Conservation (phyloP, 2,113 vertebrate species). For the Furnarius figulus region DNA sequence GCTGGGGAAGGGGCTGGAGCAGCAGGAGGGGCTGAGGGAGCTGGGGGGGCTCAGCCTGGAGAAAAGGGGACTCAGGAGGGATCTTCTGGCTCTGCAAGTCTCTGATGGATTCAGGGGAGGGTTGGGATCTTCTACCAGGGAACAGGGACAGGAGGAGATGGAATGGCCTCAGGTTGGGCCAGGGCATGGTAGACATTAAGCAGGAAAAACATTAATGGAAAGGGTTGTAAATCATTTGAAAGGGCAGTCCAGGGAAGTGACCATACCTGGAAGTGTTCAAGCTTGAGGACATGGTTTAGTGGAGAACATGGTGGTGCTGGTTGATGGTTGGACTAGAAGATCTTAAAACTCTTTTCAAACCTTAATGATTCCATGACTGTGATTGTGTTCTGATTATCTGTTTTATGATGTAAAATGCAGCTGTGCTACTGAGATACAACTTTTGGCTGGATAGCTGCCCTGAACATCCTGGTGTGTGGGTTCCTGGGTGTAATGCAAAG, state of each 20-base stretch:
- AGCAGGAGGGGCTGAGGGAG: background rate
- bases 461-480: background rate
- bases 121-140: background rate
- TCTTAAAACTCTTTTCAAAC: background rate
- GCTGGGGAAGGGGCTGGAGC: background rate
- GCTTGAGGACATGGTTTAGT: background rate
- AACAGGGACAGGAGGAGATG: background rate
- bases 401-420: background rate
- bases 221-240: background rate
- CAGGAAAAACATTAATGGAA: too few species aligned
- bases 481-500: background rate
- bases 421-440: background rate
- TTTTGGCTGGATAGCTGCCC: background rate
- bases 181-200: rapidly evolving
- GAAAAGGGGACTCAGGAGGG: background rate
- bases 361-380: background rate
- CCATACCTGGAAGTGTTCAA: background rate
- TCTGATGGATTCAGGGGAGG: too few species aligned
- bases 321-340: background rate
- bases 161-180: background rate
- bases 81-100: background rate
- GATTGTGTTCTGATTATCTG: background rate
- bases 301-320: background rate
- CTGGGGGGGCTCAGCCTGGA: background rate
- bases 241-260: background rate